Evolutionary conservation across 2,113 vertebrate species (phyloP).

Genomic region (Ondatra zibethicus): DNA sequence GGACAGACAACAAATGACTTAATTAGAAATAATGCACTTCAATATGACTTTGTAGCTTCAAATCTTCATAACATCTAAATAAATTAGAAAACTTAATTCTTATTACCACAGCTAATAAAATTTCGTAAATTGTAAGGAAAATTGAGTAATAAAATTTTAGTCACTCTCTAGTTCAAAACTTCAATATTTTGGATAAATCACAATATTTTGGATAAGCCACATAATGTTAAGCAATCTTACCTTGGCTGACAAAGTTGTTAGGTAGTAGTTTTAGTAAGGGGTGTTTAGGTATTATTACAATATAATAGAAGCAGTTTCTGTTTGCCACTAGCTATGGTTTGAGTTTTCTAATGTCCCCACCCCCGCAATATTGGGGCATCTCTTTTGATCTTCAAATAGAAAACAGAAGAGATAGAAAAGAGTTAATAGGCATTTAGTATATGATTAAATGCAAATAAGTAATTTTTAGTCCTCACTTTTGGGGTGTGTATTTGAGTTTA

Average conservation of each 20-base stretch:
- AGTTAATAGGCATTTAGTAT: not conserved
- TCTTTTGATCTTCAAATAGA: too few relatives aligned
- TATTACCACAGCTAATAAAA: not conserved
- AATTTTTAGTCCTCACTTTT: not conserved
- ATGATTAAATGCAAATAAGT: not conserved
- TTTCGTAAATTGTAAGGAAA: not conserved
- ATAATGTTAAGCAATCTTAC: not conserved
- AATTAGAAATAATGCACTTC: not conserved
- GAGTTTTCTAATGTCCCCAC: not conserved
- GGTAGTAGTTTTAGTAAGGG: not conserved
- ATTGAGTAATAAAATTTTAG: too few relatives aligned
- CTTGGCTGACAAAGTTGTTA: not conserved
- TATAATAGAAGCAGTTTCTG: not conserved
- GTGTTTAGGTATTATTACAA: not conserved
- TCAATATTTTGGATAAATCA: not conserved
- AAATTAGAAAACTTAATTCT: not conserved
- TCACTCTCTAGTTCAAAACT: not conserved
- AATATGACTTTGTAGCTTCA: not conserved
- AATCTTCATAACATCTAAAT: not conserved
- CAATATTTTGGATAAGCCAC: not conserved
- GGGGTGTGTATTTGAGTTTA: not conserved
- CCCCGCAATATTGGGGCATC: not conserved
- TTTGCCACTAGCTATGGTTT: not conserved
- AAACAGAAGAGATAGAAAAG: too few relatives aligned
- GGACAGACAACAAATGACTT: not conserved